Evolutionary conservation across 2,797 vertebrate species (phyloP), one percentile per base, ranked within the genome.

Genomic region (Sphenodon punctatus): DNA sequence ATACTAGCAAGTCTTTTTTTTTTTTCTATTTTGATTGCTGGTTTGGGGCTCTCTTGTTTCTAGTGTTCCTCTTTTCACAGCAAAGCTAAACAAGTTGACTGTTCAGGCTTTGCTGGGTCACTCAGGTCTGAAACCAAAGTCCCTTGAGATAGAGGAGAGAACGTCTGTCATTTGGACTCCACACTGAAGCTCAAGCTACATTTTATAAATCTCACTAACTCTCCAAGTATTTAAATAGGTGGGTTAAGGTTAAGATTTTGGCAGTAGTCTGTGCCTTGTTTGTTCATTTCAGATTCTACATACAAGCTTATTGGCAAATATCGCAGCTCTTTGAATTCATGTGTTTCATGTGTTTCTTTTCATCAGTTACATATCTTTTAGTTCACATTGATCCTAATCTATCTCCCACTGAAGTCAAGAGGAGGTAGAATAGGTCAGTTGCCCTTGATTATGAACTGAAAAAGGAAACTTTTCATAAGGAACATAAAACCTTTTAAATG

Each of bases 351-450:
- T n/a, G n/a, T n/a, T n/a, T n/a, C 61, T 75, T 82, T n/a, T 0
- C 5, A 49, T 74, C 1, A 4, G 71, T 67, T 74, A 74, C 23
- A 14, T 64, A 68, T 25, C 91, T 80, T 78, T 84, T 67, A 53
- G 67, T 70, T 69, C 66, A 51, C 51, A 77, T 61, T 68, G 71
- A 66, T 72, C 38, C 15, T 0, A 38, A 87, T n/a, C 61, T 80
- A 80, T 41, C 11, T 90, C 83, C 73, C 1, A 0, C 19, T 4
- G 67, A 75, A 91, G 79, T 61, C 67, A 27, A 15, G 1, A 53
- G 58, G 66, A 82, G 77, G 70, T 59, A 78, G 91, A 85, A 86
- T 88, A 89, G 86, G 83, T 75, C 89, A 88, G 87, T 85, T 91
- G 89, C 81, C 81, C 86, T 84, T 87, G 89, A 86, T 87, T 88